Percentiles rank a stretch among this genome's conserved stretches.
Conservation (phyloP, 2,113 vertebrate species). For the Saguinus midas region DNA sequence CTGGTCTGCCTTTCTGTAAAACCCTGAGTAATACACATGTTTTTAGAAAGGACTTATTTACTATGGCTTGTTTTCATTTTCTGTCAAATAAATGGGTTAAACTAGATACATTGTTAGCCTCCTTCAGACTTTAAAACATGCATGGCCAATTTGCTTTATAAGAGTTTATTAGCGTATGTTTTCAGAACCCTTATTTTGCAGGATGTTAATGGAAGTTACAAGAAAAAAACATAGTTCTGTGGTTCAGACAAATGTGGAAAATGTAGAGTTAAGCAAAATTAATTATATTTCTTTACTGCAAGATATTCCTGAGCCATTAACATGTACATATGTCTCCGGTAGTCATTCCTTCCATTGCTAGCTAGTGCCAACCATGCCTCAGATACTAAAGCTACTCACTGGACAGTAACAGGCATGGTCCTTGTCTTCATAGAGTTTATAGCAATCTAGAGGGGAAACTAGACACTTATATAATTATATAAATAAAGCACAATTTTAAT, state of each 20-base stretch:
- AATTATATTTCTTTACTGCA: neutral
- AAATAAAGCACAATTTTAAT: slow-evolving; percentile 1
- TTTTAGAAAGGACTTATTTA: slow-evolving; percentile 8
- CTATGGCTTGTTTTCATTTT: neutral
- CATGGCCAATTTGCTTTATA: neutral
- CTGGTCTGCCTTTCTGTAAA: neutral
- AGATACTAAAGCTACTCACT: neutral
- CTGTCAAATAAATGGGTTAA: neutral
- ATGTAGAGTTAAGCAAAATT: slow-evolving; percentile 8
- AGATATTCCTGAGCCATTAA: neutral
- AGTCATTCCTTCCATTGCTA: neutral
- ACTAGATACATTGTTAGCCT: neutral
- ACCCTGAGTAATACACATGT: neutral
- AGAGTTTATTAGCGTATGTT: neutral
- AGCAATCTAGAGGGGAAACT: neutral
- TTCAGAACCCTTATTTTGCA: neutral
- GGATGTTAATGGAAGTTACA: neutral
- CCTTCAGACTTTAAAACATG: neutral
- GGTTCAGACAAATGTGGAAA: neutral
- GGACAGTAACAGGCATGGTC: neutral
- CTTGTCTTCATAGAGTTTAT: neutral
- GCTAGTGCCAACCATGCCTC: neutral
- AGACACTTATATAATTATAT: neutral
- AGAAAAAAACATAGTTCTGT: neutral
- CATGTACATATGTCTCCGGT: neutral